Evolutionary conservation across 2,113 vertebrate species (phyloP).

Genomic region (Corapipo altera): DNA sequence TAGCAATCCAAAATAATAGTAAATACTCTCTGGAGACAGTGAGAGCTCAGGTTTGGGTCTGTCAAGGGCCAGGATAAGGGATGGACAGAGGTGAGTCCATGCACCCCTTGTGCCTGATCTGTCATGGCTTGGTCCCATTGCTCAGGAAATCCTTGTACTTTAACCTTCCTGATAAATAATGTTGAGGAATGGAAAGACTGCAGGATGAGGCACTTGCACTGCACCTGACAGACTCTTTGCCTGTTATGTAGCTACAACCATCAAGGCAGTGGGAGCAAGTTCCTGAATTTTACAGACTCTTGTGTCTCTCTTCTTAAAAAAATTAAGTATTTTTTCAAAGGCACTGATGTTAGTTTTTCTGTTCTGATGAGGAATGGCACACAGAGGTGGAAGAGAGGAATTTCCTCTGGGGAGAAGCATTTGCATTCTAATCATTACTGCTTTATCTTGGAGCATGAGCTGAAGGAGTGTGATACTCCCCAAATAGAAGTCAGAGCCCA

Average conservation of each 20-base stretch:
- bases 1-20: neutral
- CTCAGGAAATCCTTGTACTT: neutral
- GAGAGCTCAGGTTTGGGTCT: neutral
- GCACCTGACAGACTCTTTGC: neutral
- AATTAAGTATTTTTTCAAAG: neutral
- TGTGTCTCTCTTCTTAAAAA: neutral
- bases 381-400: neutral
- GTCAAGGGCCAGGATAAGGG: neutral
- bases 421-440: conserved; percentile 6
- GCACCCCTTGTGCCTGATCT: neutral
- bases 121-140: neutral
- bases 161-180: neutral
- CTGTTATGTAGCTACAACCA: neutral
- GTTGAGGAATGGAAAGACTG: neutral
- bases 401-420: neutral
- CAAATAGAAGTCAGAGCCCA: neutral
- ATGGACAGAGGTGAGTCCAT: accelerated
- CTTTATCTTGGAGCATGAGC: neutral
- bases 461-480: neutral
- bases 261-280: neutral
- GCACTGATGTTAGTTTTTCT: neutral
- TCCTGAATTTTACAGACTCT: neutral
- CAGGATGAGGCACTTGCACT: neutral
- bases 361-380: neutral
- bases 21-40: neutral